A percentile compares a stretch with the other conserved stretches of the same genome.
Evolutionary conservation across 1,140 invertebrate genomes (phyloP).

Genomic region (Sitophilus oryzae): DNA sequence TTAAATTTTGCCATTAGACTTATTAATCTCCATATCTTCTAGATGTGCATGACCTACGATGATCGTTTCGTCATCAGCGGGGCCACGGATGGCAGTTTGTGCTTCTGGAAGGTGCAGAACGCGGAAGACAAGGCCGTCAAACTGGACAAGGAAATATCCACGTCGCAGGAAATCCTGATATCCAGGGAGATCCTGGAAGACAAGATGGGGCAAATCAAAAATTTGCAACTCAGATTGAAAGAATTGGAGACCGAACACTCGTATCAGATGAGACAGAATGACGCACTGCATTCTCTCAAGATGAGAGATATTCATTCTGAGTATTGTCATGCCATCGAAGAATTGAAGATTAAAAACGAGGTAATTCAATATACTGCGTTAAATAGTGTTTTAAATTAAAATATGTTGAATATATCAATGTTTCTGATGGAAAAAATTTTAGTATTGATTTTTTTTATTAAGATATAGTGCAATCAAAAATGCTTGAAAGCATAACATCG

Average conservation of each 20-base stretch:
- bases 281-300: conserved; percentile 58
- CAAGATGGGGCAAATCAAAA: conserved; percentile 55
- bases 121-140: conserved; percentile 66
- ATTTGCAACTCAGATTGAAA: conserved; percentile 58
- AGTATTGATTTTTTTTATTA: conserved; percentile 2
- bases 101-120: conserved; percentile 76
- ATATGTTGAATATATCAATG: no score
- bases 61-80: conserved; percentile 72
- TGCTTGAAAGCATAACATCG: no score
- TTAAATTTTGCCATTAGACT: background rate
- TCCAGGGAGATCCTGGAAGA: conserved; percentile 57
- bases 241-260: conserved; percentile 68
- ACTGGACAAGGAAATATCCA: conserved; percentile 65
- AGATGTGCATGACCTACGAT: conserved; percentile 66
- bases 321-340: conserved; percentile 62
- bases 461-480: background rate
- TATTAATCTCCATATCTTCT: no score
- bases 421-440: no score
- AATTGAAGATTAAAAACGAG: conserved; percentile 65
- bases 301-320: conserved; percentile 60
- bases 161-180: conserved; percentile 71
- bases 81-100: conserved; percentile 68
- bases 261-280: conserved; percentile 63
- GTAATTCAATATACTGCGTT: no score
- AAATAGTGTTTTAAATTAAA: no score